Percentiles rank a stretch among this genome's conserved stretches.
Evolutionary conservation across 2,113 vertebrate species (phyloP).

Genomic region (Perca flavescens): DNA sequence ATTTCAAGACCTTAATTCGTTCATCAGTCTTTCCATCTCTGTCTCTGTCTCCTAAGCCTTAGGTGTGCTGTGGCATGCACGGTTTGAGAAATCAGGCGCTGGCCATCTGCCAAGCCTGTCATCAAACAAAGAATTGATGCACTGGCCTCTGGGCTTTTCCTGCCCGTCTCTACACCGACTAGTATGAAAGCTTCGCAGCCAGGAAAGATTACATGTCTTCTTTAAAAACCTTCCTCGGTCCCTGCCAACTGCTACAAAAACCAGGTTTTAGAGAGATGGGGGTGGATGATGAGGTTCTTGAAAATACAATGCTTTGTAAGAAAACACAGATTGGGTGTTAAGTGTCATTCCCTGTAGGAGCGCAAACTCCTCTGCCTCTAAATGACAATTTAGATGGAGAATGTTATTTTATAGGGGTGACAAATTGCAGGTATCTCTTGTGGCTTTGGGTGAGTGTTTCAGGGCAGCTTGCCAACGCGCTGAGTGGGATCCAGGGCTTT

Average conservation of each 20-base stretch:
- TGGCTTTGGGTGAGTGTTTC: conserved; percentile 72
- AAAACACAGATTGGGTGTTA: conserved; percentile 54
- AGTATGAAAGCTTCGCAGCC: conserved; percentile 84
- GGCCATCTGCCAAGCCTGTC: conserved; percentile 82
- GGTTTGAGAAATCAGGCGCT: conserved; percentile 83
- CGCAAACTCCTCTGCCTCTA: conserved; percentile 53
- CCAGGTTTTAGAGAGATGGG: conserved; percentile 37
- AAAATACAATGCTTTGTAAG: conserved; percentile 57
- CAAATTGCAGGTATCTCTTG: conserved; percentile 85
- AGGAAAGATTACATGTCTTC: conserved; percentile 87
- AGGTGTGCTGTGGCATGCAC: conserved; percentile 83
- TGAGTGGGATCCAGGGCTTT: conserved; percentile 58
- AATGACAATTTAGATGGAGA: conserved; percentile 68
- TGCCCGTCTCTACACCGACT: conserved; percentile 72
- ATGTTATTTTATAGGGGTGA: conserved; percentile 82
- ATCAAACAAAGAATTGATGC: conserved; percentile 87
- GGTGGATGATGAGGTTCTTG: conserved; percentile 2
- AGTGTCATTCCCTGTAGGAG: conserved; percentile 51
- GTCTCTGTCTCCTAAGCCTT: conserved; percentile 66
- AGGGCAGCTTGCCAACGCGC: conserved; percentile 66
- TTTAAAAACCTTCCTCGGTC: conserved; percentile 83
- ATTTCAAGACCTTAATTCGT: conserved; percentile 55
- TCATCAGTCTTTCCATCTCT: conserved; percentile 64
- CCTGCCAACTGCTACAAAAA: conserved; percentile 87
- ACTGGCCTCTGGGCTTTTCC: conserved; percentile 83